Percentiles rank a stretch among this genome's conserved stretches.
These are phyloP conservation scores for Phataginus tricuspis DNA, from an alignment of 2,797 vertebrate genomes.

Conservation along the genomic window DNA sequence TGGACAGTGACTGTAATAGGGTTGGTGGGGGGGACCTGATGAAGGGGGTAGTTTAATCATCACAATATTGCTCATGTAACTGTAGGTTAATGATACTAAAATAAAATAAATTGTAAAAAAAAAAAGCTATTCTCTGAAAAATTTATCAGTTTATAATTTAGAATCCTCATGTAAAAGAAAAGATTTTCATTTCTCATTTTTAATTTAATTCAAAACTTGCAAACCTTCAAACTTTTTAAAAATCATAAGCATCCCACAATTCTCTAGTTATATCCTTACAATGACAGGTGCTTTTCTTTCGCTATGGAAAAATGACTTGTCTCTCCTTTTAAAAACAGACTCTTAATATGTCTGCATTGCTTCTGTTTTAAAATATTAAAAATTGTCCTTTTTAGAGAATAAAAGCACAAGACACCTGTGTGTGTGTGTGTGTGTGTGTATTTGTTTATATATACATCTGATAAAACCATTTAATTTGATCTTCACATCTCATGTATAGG, in stretches of 20 bases:
- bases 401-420: background rate
- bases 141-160: conserved; percentile 37
- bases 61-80: no score
- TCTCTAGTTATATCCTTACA: background rate
- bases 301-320: background rate
- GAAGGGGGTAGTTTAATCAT: no score
- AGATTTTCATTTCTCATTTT: conserved; percentile 21
- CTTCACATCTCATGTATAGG: background rate
- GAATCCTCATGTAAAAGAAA: background rate
- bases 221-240: conserved; percentile 27
- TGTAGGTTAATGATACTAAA: no score
- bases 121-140: background rate
- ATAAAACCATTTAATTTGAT: background rate
- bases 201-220: conserved; percentile 24
- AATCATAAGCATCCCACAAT: background rate
- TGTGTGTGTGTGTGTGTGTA: background rate
- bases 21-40: no score
- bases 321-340: background rate
- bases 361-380: conserved; percentile 28
- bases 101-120: no score
- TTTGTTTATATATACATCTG: background rate
- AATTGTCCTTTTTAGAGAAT: background rate
- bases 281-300: conserved; percentile 11
- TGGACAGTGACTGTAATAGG: no score
- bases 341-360: background rate